Evolutionary conservation across 2,797 vertebrate genomes (phyloP).

Genomic region (Fundulus diaphanus): DNA sequence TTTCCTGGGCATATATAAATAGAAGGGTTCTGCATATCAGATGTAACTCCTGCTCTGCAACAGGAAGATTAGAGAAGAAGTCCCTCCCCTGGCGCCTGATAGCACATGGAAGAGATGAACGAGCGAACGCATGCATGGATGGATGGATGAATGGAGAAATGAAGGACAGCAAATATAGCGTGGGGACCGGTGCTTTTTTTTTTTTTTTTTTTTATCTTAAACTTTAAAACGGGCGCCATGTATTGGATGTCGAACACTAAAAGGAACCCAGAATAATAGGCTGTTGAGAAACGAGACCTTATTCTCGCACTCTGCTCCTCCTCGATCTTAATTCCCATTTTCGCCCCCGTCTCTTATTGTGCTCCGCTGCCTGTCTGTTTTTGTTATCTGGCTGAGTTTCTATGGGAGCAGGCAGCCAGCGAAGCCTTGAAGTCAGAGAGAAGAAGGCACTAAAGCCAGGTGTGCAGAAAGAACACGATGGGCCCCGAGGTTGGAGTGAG

Average conservation of each 20-base stretch:
- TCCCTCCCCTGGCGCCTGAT: neutral
- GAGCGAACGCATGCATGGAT: neutral
- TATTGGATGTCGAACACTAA: slow-evolving; percentile 26
- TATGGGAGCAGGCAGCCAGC: slow-evolving; percentile 61
- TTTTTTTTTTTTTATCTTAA: slow-evolving; percentile 48
- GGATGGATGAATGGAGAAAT: slow-evolving; percentile 12
- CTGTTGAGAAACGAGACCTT: slow-evolving; percentile 49
- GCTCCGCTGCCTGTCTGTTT: slow-evolving; percentile 34
- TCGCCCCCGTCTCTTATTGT: slow-evolving; percentile 13
- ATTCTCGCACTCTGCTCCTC: slow-evolving; percentile 16
- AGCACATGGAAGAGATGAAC: slow-evolving; percentile 12
- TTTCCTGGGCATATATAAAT: slow-evolving; percentile 51
- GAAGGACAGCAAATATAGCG: slow-evolving; percentile 45
- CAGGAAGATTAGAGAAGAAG: slow-evolving; percentile 65
- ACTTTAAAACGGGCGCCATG: slow-evolving; percentile 20
- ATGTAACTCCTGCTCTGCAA: slow-evolving; percentile 65
- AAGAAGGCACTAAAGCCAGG: slow-evolving; percentile 64
- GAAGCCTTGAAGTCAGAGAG: slow-evolving; percentile 63
- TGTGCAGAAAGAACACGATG: slow-evolving; percentile 58
- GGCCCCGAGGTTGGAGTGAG: slow-evolving; percentile 69
- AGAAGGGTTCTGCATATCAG: slow-evolving; percentile 51
- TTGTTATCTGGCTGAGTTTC: slow-evolving; percentile 67
- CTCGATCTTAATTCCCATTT: slow-evolving; percentile 38
- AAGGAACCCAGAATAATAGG: slow-evolving; percentile 51
- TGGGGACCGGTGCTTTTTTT: slow-evolving; percentile 36